These are phyloP conservation scores for Anolis apletophallus DNA, from an alignment of 2,797 vertebrate genomes.

Conservation along the genomic window DNA sequence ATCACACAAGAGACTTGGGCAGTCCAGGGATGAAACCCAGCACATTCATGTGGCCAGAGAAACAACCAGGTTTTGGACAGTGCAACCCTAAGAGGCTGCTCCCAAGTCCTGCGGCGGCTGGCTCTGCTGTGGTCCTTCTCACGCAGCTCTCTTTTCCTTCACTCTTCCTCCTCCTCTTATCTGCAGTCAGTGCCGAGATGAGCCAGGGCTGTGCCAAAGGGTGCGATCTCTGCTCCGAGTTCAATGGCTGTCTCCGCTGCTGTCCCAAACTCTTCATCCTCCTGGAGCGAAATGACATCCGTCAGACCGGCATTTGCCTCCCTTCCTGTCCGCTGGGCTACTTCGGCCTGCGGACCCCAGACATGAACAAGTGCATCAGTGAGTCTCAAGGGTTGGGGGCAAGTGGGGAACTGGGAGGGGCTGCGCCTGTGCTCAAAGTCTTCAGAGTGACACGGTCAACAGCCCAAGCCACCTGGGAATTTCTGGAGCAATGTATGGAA, in stretches of 20 bases:
- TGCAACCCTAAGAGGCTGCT: too few relatives aligned
- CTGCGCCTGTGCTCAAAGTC: neutral
- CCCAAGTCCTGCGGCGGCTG: too few relatives aligned
- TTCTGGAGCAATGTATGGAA: too few relatives aligned
- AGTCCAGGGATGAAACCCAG: too few relatives aligned
- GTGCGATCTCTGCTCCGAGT: conserved; percentile 95
- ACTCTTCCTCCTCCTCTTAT: conserved; percentile 32
- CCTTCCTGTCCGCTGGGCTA: conserved; percentile 95
- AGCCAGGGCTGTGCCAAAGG: conserved; percentile 92
- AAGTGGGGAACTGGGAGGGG: accelerated
- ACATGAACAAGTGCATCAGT: conserved; percentile 99
- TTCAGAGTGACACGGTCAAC: too few relatives aligned
- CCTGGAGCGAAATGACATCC: conserved; percentile 95
- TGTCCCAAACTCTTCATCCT: conserved; percentile 98
- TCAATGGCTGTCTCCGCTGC: conserved; percentile 97
- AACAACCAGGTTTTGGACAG: too few relatives aligned
- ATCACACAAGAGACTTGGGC: too few relatives aligned
- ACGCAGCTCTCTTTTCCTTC: neutral
- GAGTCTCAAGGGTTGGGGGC: conserved; percentile 64
- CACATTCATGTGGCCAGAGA: too few relatives aligned
- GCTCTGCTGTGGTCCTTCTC: too few relatives aligned
- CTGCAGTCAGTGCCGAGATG: conserved; percentile 90
- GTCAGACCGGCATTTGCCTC: conserved; percentile 94
- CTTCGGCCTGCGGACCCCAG: conserved; percentile 94
- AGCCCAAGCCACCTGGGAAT: too few relatives aligned